A percentile compares a stretch with the other conserved stretches of the same genome.
These are phyloP conservation scores for Pygocentrus nattereri DNA, from an alignment of 2,797 vertebrate genomes.

Conservation along the genomic window DNA sequence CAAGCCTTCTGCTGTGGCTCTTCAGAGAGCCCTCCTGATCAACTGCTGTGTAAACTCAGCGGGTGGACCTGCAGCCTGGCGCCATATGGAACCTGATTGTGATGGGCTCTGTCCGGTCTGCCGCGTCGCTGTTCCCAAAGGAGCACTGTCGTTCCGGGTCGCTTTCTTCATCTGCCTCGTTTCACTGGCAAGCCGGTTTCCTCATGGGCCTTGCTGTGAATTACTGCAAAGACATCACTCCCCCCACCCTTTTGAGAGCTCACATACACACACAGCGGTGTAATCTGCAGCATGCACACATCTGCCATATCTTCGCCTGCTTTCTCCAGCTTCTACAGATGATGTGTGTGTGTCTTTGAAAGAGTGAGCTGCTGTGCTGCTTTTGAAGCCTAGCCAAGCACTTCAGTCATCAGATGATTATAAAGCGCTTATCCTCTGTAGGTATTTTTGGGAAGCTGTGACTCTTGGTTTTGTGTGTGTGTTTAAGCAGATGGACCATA, in stretches of 20 bases:
- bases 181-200: neutral
- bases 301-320: neutral
- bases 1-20: constrained; percentile 14
- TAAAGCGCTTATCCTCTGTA: constrained; percentile 30
- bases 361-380: constrained; percentile 1
- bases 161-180: constrained; percentile 19
- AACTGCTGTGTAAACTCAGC: constrained; percentile 9
- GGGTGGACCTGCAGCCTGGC: neutral
- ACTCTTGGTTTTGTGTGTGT: neutral
- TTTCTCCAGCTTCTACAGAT: neutral
- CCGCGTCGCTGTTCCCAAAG: constrained; percentile 35
- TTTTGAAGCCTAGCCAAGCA: constrained; percentile 22
- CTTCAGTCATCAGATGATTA: constrained; percentile 26
- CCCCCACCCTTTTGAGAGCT: constrained; percentile 5
- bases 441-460: constrained; percentile 22
- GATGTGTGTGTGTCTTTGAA: neutral
- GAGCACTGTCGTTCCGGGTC: constrained; percentile 42
- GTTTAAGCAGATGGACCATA: constrained; percentile 32
- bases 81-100: constrained; percentile 44
- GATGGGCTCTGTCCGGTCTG: constrained; percentile 29
- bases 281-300: constrained; percentile 4
- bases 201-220: constrained; percentile 2
- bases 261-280: neutral
- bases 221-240: constrained; percentile 3
- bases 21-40: constrained; percentile 10